A percentile compares a stretch with the other conserved stretches of the same genome.
These are phyloP conservation scores for Spizaetus ornatus DNA, from an alignment of 2,113 vertebrate species.

Conservation along the genomic window DNA sequence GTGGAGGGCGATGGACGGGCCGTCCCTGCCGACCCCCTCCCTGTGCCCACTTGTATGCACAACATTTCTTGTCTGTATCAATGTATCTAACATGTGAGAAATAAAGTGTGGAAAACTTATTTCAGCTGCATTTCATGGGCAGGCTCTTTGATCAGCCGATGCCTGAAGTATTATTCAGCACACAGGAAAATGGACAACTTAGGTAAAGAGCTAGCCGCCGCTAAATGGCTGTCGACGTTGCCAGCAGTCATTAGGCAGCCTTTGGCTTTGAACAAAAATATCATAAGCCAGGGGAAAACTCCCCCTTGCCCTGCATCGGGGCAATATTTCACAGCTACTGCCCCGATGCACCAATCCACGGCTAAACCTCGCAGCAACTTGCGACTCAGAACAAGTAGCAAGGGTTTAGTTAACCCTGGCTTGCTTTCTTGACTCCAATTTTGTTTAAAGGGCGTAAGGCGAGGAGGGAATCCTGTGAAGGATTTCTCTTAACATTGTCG, in stretches of 20 bases:
- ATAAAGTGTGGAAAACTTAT: constrained; percentile 42
- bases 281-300: neutral
- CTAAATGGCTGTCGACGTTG: neutral
- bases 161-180: neutral
- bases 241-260: constrained; percentile 34
- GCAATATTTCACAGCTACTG: neutral
- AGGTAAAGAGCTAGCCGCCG: neutral
- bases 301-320: neutral
- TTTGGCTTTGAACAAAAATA: neutral
- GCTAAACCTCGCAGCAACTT: neutral
- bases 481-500: neutral
- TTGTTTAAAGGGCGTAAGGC: neutral
- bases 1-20: rapidly evolving
- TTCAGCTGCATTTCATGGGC: constrained; percentile 30
- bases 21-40: neutral
- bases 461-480: neutral
- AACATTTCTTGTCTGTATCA: neutral
- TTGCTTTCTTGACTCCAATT: neutral
- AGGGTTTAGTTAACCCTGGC: neutral
- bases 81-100: constrained; percentile 23
- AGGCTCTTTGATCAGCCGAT: constrained; percentile 40
- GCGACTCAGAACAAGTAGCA: neutral
- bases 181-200: neutral
- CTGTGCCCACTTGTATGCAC: neutral
- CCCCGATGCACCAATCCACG: rapidly evolving